Evolutionary conservation across 1,140 invertebrate genomes (phyloP).

Genomic region (Armadillidium nasatum): DNA sequence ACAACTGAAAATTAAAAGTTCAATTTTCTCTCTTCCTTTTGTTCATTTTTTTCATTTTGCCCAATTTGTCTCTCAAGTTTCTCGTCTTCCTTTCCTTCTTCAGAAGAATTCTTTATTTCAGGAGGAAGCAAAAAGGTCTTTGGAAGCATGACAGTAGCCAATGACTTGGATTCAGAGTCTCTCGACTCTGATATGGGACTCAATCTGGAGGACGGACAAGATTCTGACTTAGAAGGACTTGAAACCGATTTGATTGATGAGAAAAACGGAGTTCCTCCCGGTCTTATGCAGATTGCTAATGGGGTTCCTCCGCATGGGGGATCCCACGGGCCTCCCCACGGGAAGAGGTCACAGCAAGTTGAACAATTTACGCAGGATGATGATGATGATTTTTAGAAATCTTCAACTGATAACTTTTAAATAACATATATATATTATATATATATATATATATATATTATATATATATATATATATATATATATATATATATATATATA

Average conservation of each 20-base stretch:
- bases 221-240: neutral
- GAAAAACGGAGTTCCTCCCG: neutral
- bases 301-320: neutral
- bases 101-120: neutral
- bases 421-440: neutral
- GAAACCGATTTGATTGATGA: neutral
- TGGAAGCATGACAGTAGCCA: slow-evolving; percentile 55
- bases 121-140: slow-evolving; percentile 48
- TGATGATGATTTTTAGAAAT: neutral
- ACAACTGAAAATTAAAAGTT: too few relatives aligned
- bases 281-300: neutral
- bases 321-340: neutral
- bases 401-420: neutral
- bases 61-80: too few relatives aligned
- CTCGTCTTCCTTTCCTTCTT: too few relatives aligned
- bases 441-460: neutral
- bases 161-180: slow-evolving; percentile 50
- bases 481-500: neutral
- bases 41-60: too few relatives aligned
- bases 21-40: too few relatives aligned
- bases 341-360: neutral
- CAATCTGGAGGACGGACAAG: slow-evolving; percentile 50
- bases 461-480: slow-evolving; percentile 2
- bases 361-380: neutral
- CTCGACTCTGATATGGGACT: slow-evolving; percentile 55